These are phyloP conservation scores for Halocaridina rubra DNA, from an alignment of 2,888 invertebrate genomes.

Conservation along the genomic window DNA sequence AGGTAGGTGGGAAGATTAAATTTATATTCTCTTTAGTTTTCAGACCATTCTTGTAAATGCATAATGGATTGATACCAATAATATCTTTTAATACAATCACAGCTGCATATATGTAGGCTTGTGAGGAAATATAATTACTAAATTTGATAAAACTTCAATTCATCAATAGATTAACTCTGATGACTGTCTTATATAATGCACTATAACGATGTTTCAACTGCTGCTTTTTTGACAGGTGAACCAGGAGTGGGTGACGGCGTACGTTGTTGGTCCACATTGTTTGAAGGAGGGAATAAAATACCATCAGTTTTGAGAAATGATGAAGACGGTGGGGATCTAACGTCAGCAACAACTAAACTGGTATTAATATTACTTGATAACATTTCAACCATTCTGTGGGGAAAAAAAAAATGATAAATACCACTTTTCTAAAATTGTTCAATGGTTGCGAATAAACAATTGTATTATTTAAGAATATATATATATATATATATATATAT, in stretches of 20 bases:
- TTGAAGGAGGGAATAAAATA: not conserved
- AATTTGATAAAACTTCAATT: no score
- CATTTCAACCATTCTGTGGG: slow-evolving; percentile 57
- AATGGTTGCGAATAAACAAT: not conserved
- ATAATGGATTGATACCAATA: no score
- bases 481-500: no score
- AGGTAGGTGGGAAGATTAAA: no score
- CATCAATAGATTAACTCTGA: no score
- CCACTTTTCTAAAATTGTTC: not conserved
- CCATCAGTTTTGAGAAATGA: not conserved
- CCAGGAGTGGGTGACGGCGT: not conserved
- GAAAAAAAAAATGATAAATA: not conserved
- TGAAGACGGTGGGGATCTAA: not conserved
- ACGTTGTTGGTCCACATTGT: no score
- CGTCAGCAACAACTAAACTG: slow-evolving; percentile 20
- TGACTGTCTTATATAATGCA: no score
- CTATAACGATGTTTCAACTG: slow-evolving; percentile 51
- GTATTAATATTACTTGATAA: slow-evolving; percentile 42
- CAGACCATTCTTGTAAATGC: no score
- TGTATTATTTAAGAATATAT: not conserved
- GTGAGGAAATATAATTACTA: no score
- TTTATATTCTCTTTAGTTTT: no score
- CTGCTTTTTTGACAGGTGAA: slow-evolving; percentile 22
- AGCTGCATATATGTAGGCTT: no score
- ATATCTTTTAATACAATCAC: no score